Conservation (phyloP, 2,797 vertebrate species). For the Chanos chanos region DNA sequence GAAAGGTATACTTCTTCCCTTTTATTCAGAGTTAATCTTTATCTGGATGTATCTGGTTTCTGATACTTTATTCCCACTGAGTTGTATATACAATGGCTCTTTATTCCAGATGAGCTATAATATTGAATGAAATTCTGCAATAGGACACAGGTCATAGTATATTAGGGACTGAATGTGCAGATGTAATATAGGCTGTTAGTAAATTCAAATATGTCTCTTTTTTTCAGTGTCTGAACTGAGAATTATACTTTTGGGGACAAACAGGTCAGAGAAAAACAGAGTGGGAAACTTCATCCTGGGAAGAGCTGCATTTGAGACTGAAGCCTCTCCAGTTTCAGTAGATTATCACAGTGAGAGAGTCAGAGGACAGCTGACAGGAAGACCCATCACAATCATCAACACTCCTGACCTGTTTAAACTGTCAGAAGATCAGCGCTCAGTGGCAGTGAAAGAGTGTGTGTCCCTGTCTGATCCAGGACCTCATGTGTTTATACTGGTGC, state of each 20-base stretch:
- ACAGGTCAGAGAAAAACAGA: not conserved
- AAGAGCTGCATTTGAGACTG: not conserved
- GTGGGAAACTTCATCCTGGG: not conserved
- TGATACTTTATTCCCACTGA: too few species aligned
- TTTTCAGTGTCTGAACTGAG: slow-evolving; percentile 1
- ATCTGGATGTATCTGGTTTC: too few species aligned
- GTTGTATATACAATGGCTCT: too few species aligned
- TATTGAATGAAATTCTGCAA: too few species aligned
- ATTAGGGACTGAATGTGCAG: too few species aligned
- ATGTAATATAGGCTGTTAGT: too few species aligned
- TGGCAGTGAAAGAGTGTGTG: not conserved
- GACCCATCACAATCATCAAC: not conserved
- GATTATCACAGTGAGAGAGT: not conserved
- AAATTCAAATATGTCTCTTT: not conserved
- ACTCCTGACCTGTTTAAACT: not conserved
- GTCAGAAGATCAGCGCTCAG: not conserved
- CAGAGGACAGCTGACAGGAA: not conserved
- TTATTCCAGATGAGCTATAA: too few species aligned
- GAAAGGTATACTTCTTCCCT: too few species aligned
- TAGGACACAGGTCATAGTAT: too few species aligned
- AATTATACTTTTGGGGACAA: slow-evolving; percentile 10
- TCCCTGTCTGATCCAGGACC: not conserved
- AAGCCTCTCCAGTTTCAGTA: not conserved
- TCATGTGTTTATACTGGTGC: not conserved
- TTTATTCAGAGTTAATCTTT: too few species aligned